Evolutionary conservation across 1,140 invertebrate genomes (phyloP), one percentile per base, ranked within the genome.

Genomic region (Hylaeus anthracinus): DNA sequence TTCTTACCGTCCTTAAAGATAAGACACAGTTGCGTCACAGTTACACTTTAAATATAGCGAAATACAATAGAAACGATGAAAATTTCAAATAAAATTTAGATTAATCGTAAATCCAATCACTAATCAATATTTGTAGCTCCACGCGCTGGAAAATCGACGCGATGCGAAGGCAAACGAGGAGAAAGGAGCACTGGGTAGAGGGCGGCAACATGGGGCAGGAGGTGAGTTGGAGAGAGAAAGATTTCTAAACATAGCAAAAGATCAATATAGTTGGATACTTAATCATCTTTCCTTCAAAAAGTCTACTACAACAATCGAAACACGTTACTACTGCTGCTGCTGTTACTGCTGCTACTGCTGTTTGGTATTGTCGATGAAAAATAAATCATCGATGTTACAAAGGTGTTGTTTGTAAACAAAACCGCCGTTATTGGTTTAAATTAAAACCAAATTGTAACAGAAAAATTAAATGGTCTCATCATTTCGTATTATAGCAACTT

Each of bases 221-320:
- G 39, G 9, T 26, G n/a, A 2, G 45, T 10, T 9, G 39, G 41
- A 10, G 15, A 41, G 1, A 15, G 37, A 15, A 56, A 55, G 4
- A 66, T 58, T 65, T 79, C 77, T 79, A 73, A 73, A 78, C 66
- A 61, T 78, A 78, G 75, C 58, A 58, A 51, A 26, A 71, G 58
- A 78, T 78, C 75, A 63, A 78, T 78, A 71, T 63, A 63, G 48
- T 71, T 63, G n/a, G 15, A 63, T 55, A 56, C 45, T 14, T 61
- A 15, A 43, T 26, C 5, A 26, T 53, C 60, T 41, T 51, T 26
- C 9, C 26, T 37, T 41, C 3, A 58, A 71, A 71, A 71, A 58
- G 3, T 5, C 2, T 10, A 10, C 5, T 43, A 39, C 3, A 10
- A 53, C 26, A 2, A 10, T 26, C 5, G 37, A 26, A 53, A 12